These are phyloP conservation scores for Rotaria socialis DNA, from an alignment of 2,888 invertebrate genomes.

Conservation along the genomic window DNA sequence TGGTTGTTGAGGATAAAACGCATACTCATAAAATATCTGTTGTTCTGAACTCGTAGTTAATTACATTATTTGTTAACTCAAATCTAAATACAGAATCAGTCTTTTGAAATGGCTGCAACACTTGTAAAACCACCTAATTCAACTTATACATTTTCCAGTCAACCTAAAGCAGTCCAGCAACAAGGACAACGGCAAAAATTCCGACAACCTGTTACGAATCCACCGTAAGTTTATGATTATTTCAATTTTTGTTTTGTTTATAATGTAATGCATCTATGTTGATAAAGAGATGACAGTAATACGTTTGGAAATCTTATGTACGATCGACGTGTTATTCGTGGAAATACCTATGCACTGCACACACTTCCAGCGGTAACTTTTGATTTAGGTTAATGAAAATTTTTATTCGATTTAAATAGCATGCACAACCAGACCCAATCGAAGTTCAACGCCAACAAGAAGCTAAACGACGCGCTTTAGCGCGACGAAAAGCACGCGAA, in stretches of 20 bases:
- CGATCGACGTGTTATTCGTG: conserved; percentile 78
- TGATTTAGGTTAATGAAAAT: background rate
- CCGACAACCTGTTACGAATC: background rate
- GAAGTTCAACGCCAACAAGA: conserved; percentile 64
- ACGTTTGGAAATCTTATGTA: conserved; percentile 78
- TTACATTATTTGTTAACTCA: background rate
- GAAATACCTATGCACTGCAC: conserved; percentile 70
- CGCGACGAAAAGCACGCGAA: conserved; percentile 69
- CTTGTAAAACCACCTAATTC: background rate
- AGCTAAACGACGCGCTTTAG: conserved; percentile 70
- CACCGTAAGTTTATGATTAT: background rate
- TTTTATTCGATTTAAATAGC: conserved; percentile 53
- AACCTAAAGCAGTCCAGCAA: conserved; percentile 43
- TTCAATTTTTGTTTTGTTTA: background rate
- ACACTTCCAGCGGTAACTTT: conserved; percentile 57
- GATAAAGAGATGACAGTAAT: background rate
- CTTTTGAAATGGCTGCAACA: background rate
- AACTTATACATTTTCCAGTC: conserved; percentile 45
- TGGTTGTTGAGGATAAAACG: too few species aligned
- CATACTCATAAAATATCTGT: too few species aligned
- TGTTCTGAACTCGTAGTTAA: too few species aligned
- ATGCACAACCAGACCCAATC: conserved; percentile 63
- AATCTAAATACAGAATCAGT: background rate
- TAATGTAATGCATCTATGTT: background rate
- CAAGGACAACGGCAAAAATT: background rate